Percentiles rank a stretch among this genome's conserved stretches.
These are phyloP conservation scores for Capromys pilorides DNA, from an alignment of 2,797 vertebrate species.

Conservation along the genomic window DNA sequence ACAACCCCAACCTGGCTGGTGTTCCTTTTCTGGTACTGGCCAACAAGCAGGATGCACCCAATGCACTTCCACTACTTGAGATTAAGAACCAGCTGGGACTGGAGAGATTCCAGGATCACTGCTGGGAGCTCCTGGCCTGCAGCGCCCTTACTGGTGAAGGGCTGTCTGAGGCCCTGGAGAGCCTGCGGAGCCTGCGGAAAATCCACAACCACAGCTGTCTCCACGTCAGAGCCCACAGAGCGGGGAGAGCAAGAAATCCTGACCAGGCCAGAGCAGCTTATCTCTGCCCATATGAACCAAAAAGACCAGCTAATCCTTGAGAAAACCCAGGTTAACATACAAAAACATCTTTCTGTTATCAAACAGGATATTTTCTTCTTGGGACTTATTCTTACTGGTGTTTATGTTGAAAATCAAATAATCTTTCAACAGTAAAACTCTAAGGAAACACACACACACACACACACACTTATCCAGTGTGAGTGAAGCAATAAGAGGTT, in stretches of 20 bases:
- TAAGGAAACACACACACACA: background rate
- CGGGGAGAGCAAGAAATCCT: background rate
- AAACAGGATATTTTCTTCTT: background rate
- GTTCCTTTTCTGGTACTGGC: constrained; percentile 93
- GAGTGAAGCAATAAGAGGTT: background rate
- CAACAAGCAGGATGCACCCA: constrained; percentile 91
- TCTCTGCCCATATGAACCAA: background rate
- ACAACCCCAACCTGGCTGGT: constrained; percentile 82
- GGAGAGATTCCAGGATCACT: constrained; percentile 66
- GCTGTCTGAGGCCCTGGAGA: constrained; percentile 87
- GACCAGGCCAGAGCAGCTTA: background rate
- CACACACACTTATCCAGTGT: background rate
- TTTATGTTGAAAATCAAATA: constrained; percentile 18
- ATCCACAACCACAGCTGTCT: background rate
- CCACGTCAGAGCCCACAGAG: background rate
- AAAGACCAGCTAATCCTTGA: background rate
- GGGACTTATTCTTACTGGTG: background rate
- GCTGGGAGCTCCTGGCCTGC: constrained; percentile 91
- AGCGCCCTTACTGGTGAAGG: constrained; percentile 89
- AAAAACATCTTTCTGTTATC: constrained; percentile 19
- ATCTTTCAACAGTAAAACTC: constrained; percentile 21
- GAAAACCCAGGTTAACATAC: background rate
- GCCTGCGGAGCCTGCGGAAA: constrained; percentile 87
- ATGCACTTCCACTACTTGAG: constrained; percentile 85
- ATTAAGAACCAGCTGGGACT: constrained; percentile 85